Evolutionary conservation across 2,113 vertebrate genomes (phyloP).

Genomic region (Phyllostomus hastatus): DNA sequence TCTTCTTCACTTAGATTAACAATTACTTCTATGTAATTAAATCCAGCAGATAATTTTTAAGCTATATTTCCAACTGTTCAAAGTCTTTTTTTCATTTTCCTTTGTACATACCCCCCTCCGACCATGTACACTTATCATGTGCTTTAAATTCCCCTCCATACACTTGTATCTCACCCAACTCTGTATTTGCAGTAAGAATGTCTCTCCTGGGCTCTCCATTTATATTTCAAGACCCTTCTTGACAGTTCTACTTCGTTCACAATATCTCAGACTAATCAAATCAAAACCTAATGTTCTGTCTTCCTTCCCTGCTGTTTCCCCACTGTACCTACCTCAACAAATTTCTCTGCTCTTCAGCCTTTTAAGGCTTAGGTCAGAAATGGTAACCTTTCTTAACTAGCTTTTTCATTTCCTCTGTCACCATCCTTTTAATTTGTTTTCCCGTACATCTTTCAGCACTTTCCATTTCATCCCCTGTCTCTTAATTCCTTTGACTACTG

Average conservation of each 20-base stretch:
- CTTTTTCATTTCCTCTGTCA: not conserved
- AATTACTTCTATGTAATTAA: not conserved
- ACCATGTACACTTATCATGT: accelerated
- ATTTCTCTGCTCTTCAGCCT: not conserved
- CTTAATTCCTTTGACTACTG: not conserved
- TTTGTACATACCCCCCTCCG: not conserved
- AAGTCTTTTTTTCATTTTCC: not conserved
- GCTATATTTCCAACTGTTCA: not conserved
- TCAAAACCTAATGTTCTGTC: not conserved
- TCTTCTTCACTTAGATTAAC: not conserved
- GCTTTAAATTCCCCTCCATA: not conserved
- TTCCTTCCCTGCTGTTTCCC: not conserved
- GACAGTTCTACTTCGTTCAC: not conserved
- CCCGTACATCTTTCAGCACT: not conserved
- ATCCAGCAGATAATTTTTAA: not conserved
- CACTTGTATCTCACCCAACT: not conserved
- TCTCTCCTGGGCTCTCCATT: not conserved
- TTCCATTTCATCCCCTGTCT: not conserved
- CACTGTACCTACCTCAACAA: not conserved
- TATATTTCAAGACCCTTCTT: not conserved
- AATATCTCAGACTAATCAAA: not conserved
- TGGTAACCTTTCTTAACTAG: not conserved
- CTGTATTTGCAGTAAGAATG: not conserved
- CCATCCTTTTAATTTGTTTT: not conserved
- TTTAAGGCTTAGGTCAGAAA: not conserved